Evolutionary conservation across 1,140 invertebrate species (phyloP).

Genomic region (Rhopalosiphum padi): DNA sequence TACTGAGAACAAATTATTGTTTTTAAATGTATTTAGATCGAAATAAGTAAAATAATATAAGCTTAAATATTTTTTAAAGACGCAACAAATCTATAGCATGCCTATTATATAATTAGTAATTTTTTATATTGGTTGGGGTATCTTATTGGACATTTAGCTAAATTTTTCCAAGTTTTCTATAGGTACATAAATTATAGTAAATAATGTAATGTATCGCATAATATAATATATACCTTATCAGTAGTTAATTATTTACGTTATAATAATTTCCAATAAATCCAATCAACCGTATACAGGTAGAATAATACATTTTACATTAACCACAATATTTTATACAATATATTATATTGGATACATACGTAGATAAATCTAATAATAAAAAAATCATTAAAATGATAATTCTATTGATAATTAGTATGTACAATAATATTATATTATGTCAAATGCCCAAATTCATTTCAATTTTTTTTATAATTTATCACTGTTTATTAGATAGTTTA

Average conservation of each 20-base stretch:
- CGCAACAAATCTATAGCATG: too few species aligned
- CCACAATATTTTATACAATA: background rate
- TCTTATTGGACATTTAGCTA: too few species aligned
- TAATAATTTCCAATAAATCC: background rate
- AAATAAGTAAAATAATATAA: background rate
- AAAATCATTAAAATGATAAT: too few species aligned
- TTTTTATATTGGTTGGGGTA: too few species aligned
- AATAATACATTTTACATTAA: too few species aligned
- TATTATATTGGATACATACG: too few species aligned
- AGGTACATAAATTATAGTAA: too few species aligned
- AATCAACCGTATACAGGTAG: background rate
- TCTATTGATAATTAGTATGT: too few species aligned
- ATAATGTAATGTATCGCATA: too few species aligned
- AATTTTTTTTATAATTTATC: background rate
- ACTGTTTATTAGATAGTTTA: background rate
- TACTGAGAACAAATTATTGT: background rate
- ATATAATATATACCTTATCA: background rate
- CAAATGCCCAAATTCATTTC: background rate
- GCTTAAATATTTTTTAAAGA: background rate
- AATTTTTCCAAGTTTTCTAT: too few species aligned
- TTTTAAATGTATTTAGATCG: background rate
- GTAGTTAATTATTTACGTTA: background rate
- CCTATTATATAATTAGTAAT: too few species aligned
- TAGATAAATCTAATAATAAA: background rate
- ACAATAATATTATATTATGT: too few species aligned